phyloP scores from a whole-genome alignment of 2,797 vertebrate species.

The Anguilla marmorata region DNA sequence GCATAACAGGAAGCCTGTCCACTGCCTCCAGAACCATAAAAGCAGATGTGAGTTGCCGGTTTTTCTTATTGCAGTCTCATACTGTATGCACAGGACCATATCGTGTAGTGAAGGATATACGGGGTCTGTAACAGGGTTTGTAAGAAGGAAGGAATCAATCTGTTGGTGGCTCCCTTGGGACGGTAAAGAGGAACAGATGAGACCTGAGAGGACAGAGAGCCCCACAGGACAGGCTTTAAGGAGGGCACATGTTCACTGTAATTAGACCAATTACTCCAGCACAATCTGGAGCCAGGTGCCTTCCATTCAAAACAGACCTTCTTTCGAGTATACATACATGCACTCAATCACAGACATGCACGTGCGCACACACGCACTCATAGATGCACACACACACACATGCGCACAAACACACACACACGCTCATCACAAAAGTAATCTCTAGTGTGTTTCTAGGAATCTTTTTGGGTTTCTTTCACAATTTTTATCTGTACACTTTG shows the following conservation, averaged over 20 bases:
- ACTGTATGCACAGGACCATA: background rate
- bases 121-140: background rate
- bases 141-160: background rate
- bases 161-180: background rate
- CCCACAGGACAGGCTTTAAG: background rate
- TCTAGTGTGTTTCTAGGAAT: background rate
- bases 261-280: background rate
- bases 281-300: background rate
- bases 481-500: background rate
- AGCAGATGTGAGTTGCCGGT: no score
- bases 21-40: no score
- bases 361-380: no score
- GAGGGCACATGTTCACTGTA: background rate
- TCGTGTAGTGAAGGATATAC: background rate
- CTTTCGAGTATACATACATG: background rate
- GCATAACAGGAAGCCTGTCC: no score
- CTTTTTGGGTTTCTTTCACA: background rate
- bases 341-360: background rate
- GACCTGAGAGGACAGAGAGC: background rate
- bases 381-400: no score
- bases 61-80: no score
- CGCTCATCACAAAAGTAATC: background rate
- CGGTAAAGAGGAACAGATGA: background rate
- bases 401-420: no score
- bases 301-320: background rate